Evolutionary conservation across 2,888 invertebrate species (phyloP), one percentile per base, ranked within the genome.

Genomic region (Cryptosula pallasiana): DNA sequence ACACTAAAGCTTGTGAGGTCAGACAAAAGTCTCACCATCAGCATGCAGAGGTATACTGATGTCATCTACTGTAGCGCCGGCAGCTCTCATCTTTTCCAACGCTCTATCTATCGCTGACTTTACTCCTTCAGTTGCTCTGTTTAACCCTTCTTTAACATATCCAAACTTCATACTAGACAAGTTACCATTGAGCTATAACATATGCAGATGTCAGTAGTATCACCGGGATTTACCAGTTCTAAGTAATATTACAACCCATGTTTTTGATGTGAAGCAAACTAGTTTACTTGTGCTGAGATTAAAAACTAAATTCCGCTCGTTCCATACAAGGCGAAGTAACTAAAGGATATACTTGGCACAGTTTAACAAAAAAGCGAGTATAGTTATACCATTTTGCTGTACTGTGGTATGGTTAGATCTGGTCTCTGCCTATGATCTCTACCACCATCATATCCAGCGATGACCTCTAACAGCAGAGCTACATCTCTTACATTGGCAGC

Each of bases 91-190:
- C 32, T 29, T 71, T 1, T 72, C 78, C 3, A 79, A 78, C 20
- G 72, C 71, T 35, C 73, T 72, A 0, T 81, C 81, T 0, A 71
- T 57, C 5, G 32, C 72, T 2, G 74, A 73, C 2, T 81, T 79
- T 29, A 77, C 80, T 2, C 71, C 71, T 35, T 79, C 78, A 23
- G 57, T 36, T 74, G 78, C 77, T 0, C 25, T 71, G 0, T 75
- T 78, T 75, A 81, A 81, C 0, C 82, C 82, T 75, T 82, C 82
- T 32, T 74, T 78, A 27, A 82, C 72, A 9, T 82, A 25, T 3
- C 80, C 82, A 3, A 82, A 72, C 73, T 77, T 77, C 71, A 77
- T 75, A 1, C 78, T 78, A 1, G 69, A 57, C 1, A 81, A 70
- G 32, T 75, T 76, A 1, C 58, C 74, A 0, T 76, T 75, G 16